Evolutionary conservation across 2,888 invertebrate species (phyloP).

Genomic region (Hetaerina titia): DNA sequence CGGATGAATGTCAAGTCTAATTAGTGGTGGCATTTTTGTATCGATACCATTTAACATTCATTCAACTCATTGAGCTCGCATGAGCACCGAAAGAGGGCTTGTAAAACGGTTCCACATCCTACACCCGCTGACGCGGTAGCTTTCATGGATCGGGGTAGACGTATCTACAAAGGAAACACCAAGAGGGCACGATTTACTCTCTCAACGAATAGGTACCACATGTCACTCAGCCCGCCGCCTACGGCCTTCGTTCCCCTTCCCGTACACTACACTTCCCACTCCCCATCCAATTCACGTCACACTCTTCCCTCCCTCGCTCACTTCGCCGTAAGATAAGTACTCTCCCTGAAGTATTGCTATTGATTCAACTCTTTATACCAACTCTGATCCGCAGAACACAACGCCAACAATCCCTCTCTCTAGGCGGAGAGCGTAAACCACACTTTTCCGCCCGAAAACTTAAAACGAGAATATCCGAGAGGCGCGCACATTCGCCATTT

Average conservation of each 20-base stretch:
- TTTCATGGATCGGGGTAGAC: background rate
- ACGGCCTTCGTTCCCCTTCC: no score
- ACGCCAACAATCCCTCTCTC: background rate
- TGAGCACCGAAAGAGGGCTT: background rate
- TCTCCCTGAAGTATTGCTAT: background rate
- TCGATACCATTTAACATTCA: background rate
- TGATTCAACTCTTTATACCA: background rate
- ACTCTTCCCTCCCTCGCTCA: background rate
- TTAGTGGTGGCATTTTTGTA: background rate
- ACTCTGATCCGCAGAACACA: background rate
- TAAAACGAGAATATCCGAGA: background rate
- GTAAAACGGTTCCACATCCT: background rate
- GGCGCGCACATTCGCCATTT: background rate
- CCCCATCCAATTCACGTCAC: background rate
- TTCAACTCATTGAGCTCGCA: background rate
- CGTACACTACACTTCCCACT: background rate
- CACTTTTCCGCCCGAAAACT: background rate
- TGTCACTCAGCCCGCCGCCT: background rate
- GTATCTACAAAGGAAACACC: background rate
- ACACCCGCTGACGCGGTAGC: background rate
- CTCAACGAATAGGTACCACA: background rate
- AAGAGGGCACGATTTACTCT: background rate
- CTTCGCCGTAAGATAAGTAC: slow-evolving; percentile 1
- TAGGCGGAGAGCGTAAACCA: background rate
- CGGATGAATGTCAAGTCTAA: background rate